A percentile compares a stretch with the other conserved stretches of the same genome.
These are phyloP conservation scores for Hartigia nigra DNA, from an alignment of 2,888 invertebrate genomes.

Conservation along the genomic window DNA sequence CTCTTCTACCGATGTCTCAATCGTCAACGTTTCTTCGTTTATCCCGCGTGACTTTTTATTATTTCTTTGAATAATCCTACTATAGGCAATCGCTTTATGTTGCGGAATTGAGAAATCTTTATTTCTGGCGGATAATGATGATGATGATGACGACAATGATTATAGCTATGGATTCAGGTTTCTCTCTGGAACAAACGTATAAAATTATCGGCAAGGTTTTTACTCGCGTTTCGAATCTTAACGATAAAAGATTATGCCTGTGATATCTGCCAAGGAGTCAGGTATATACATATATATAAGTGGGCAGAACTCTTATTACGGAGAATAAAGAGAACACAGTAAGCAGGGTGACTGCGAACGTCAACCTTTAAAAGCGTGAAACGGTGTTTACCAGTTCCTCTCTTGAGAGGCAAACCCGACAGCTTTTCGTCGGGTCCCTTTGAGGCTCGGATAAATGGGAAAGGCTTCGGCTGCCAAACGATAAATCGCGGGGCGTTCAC, in stretches of 20 bases:
- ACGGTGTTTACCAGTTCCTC: background rate
- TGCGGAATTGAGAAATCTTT: background rate
- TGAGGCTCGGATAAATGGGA: background rate
- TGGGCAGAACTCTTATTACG: background rate
- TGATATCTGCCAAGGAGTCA: background rate
- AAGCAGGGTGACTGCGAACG: background rate
- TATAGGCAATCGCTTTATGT: conserved; percentile 26
- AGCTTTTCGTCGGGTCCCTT: background rate
- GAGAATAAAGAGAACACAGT: background rate
- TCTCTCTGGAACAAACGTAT: background rate
- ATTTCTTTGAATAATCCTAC: conserved; percentile 42
- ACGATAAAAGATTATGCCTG: background rate
- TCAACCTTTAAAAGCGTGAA: background rate
- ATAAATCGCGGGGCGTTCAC: background rate
- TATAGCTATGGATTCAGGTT: background rate
- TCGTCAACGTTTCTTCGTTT: conserved; percentile 47
- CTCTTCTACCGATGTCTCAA: conserved; percentile 63
- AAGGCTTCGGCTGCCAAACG: background rate
- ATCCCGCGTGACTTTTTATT: conserved; percentile 32
- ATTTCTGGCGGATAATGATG: background rate
- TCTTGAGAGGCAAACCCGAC: background rate
- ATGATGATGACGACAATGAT: background rate
- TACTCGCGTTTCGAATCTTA: background rate
- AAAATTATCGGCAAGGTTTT: background rate
- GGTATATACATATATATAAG: background rate